Evolutionary conservation across 2,888 invertebrate genomes (phyloP).

Genomic region (Temnothorax rugatulus): DNA sequence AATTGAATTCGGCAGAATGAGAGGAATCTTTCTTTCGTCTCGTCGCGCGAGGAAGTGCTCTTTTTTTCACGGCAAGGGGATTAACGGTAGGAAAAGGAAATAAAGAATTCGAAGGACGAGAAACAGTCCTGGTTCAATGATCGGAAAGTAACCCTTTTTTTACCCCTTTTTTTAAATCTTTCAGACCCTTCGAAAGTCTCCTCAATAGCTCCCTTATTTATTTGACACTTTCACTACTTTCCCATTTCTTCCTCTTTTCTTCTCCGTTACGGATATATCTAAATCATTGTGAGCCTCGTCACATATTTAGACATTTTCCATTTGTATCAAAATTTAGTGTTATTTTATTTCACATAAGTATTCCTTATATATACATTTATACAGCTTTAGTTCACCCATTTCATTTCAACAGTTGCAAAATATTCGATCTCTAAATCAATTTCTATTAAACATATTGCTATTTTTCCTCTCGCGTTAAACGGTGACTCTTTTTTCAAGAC

Average conservation of each 20-base stretch:
- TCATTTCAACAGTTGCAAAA: slow-evolving; percentile 1
- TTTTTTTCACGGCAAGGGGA: slow-evolving; percentile 13
- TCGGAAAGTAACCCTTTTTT: slow-evolving; percentile 66
- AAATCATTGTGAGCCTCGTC: not conserved
- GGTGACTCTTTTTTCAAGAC: not conserved
- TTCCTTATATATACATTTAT: not conserved
- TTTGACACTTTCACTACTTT: slow-evolving; percentile 40
- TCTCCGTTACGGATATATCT: not conserved
- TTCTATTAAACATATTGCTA: slow-evolving; percentile 5
- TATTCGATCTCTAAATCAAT: slow-evolving; percentile 3
- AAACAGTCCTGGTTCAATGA: slow-evolving; percentile 44
- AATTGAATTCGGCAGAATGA: slow-evolving; percentile 73
- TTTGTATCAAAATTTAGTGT: not conserved
- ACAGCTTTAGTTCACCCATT: not conserved
- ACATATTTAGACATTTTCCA: not conserved
- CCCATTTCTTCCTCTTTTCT: not conserved
- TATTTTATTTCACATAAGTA: not conserved
- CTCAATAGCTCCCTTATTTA: slow-evolving; percentile 61
- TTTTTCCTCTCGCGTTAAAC: slow-evolving; percentile 13
- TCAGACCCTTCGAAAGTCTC: slow-evolving; percentile 38
- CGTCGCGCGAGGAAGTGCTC: slow-evolving; percentile 47
- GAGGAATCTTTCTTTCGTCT: slow-evolving; percentile 30
- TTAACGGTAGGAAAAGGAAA: slow-evolving; percentile 47
- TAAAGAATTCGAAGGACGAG: slow-evolving; percentile 4
- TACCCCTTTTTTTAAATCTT: slow-evolving; percentile 59